Percentiles rank a stretch among this genome's conserved stretches.
These are phyloP conservation scores for Onychostoma macrolepis DNA, from an alignment of 2,113 vertebrate genomes.

Conservation along the genomic window DNA sequence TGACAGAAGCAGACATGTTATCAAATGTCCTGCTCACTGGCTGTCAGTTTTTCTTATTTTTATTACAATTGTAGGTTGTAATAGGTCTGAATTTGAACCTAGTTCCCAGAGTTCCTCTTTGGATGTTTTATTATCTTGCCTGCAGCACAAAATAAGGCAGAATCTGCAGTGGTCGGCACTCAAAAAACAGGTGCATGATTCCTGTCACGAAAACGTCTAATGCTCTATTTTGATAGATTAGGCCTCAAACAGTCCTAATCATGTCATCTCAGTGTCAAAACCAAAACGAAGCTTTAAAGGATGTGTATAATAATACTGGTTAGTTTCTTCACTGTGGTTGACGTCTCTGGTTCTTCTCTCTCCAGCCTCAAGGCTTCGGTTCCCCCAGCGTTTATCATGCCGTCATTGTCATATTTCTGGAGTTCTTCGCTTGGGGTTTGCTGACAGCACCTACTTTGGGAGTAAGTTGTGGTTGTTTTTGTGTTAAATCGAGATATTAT, in stretches of 20 bases:
- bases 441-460: conserved; percentile 86
- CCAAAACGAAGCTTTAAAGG: not conserved
- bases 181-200: not conserved
- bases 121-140: not conserved
- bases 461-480: conserved; percentile 72
- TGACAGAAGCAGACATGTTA: not conserved
- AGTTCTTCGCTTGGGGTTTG: conserved; percentile 91
- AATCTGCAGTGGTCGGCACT: not conserved
- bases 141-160: not conserved
- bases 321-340: not conserved
- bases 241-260: not conserved
- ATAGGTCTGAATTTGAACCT: not conserved
- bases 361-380: conserved; percentile 88
- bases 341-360: conserved; percentile 20
- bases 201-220: not conserved
- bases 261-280: too few relatives aligned
- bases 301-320: not conserved
- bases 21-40: not conserved
- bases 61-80: not conserved
- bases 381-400: conserved; percentile 91
- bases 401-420: conserved; percentile 90
- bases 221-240: not conserved
- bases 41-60: not conserved
- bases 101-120: not conserved
- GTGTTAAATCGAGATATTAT: not conserved